Base-by-base conservation (phyloP, 1,140 invertebrate genomes). In the Meloidogyne floridensis region DNA sequence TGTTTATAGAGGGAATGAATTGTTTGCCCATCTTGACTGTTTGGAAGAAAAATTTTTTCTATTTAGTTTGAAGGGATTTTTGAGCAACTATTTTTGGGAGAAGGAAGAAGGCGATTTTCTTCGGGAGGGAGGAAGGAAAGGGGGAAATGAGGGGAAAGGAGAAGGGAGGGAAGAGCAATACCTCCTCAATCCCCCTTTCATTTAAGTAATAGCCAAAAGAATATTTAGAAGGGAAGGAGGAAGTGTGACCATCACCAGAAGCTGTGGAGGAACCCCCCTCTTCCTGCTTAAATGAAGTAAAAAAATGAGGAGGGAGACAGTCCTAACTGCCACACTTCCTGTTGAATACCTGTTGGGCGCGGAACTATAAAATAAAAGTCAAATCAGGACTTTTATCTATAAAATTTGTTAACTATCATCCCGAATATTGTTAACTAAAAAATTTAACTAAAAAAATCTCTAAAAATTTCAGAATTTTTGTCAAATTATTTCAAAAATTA, bases 241-340 rank as follows among this genome's bases (percentile, higher is more conserved):
- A 65, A 65, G 59, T 65, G 59, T 65, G 59, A 65, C 59, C 59
- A 65, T 65, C 59, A 65, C 59, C 59, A 65, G 59, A 65, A 65
- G 59, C n/a, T 65, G n/a, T n/a, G 59, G 32, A 32, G 32, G 32
- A 32, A 32, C 32, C 32, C 32, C 32, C 1, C 32, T 32, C 32
- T 32, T 32, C 32, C 32, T 32, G 32, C 32, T 32, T 32, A 32
- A 32, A 32, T 32, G 1, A 32, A 32, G 32, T 32, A 32, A 32
- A 32, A 65, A 65, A 65, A 65, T 65, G 13, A 15, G 11, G 7
- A 65, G 7, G 7, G 15, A n/a, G n/a, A 15, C 59, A 65, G 59
- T 65, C 15, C 5, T 32, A 15, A 59, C 15, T 59, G 56, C 15
- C 11, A 59, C 11, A 59, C 4, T 15, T 5, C 4, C 13, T 59